These are phyloP conservation scores for Zaprionus bogoriensis DNA, from an alignment of 2,888 invertebrate species.

Conservation along the genomic window DNA sequence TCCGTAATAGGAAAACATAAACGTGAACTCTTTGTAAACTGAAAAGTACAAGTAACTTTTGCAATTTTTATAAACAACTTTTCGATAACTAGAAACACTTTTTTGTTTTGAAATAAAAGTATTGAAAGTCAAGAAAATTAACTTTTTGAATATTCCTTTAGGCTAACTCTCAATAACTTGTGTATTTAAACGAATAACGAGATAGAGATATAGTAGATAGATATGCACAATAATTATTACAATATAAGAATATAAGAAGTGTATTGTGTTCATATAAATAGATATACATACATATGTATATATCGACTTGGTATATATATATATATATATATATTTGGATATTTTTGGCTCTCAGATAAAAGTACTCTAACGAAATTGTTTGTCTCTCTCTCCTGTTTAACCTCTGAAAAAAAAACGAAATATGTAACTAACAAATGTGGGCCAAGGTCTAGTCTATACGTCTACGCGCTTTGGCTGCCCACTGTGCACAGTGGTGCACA, in stretches of 20 bases:
- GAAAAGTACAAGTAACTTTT: constrained; percentile 45
- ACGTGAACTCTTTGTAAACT: constrained; percentile 38
- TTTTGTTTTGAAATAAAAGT: constrained; percentile 46
- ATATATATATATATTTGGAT: constrained; percentile 19
- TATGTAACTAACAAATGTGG: constrained; percentile 49
- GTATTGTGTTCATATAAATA: constrained; percentile 18
- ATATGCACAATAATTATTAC: constrained; percentile 40
- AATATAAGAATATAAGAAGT: constrained; percentile 10
- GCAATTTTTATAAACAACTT: constrained; percentile 39
- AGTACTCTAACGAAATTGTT: constrained; percentile 40
- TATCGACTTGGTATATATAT: constrained; percentile 12
- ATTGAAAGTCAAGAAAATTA: constrained; percentile 55
- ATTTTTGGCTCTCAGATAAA: constrained; percentile 67
- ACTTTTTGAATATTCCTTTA: constrained; percentile 46
- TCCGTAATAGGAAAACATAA: constrained; percentile 43
- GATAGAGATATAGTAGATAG: constrained; percentile 26
- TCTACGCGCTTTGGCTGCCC: constrained; percentile 32
- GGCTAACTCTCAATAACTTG: constrained; percentile 71
- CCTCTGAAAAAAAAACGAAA: constrained; percentile 36
- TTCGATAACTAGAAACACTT: constrained; percentile 64
- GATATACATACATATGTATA: constrained; percentile 23
- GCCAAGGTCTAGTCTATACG: constrained; percentile 39
- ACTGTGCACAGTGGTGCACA: constrained; percentile 22
- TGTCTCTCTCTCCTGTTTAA: constrained; percentile 50
- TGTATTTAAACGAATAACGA: constrained; percentile 60